Evolutionary conservation across 1,140 invertebrate species (phyloP).

Genomic region (Drosophila elegans): DNA sequence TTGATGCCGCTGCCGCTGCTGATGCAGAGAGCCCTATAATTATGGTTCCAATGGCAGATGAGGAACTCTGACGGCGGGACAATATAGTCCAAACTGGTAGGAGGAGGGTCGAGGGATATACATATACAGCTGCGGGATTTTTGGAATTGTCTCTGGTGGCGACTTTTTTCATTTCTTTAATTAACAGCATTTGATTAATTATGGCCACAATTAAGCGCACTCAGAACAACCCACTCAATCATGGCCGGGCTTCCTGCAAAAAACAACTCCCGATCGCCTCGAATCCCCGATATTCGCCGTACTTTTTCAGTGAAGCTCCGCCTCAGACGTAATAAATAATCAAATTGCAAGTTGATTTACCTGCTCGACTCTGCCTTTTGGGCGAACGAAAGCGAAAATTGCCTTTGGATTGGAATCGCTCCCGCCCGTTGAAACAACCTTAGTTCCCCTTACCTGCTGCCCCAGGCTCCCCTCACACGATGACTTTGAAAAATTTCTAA

Average conservation of each 20-base stretch:
- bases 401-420: conserved; percentile 60
- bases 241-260: conserved; percentile 46
- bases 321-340: conserved; percentile 72
- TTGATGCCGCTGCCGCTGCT: conserved; percentile 33
- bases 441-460: conserved; percentile 8
- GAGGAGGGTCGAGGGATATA: too few relatives aligned
- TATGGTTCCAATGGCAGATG: conserved; percentile 19
- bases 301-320: conserved; percentile 28
- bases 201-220: conserved; percentile 55
- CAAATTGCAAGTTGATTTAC: conserved; percentile 76
- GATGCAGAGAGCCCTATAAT: conserved; percentile 40
- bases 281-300: conserved; percentile 1
- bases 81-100: conserved; percentile 6
- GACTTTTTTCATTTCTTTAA: conserved; percentile 52
- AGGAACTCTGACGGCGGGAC: not conserved
- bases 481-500: conserved; percentile 80
- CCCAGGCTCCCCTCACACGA: conserved; percentile 56
- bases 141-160: conserved; percentile 14
- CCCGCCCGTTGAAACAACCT: conserved; percentile 4
- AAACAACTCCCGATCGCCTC: conserved; percentile 10
- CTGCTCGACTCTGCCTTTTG: conserved; percentile 44
- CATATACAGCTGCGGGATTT: not conserved
- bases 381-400: conserved; percentile 76
- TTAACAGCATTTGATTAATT: conserved; percentile 78
- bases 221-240: conserved; percentile 70